Base-by-base conservation (phyloP, 1,140 invertebrate species). In the Charaxes varanes region DNA sequence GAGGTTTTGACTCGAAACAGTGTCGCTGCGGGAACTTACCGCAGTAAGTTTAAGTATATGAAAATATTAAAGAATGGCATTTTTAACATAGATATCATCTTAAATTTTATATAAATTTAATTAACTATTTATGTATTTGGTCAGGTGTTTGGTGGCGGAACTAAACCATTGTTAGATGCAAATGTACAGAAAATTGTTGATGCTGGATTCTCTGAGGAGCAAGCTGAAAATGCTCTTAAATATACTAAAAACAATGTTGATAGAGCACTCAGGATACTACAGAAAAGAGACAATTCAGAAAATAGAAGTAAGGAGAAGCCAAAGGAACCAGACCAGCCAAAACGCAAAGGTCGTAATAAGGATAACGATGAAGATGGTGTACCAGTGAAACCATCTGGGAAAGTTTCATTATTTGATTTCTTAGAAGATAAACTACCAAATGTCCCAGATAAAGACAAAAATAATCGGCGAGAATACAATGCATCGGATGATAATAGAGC, bases 351-450 rank as follows among this genome's bases (percentile, higher is more conserved):
- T 14, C 76, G 88, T 13, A 74, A 77, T 31, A 81, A 73, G 43
- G 84, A 86, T 4, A 48, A 46, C 30, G 91, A 89, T 59, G 87
- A 90, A 55, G 86, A 86, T 37, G 87, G 86, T 36, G 86, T 87
- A 27, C 85, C 86, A 2, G 77, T 87, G 11, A 95, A 94, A 76
- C 93, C 94, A 2, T 92, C 92, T 36, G 93, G 91, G 10, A 94
- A 92, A 70, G 90, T 94, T 1, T 95, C 93, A 0, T 76, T 96
- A 1, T 96, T 96, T 83, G 93, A 94, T 73, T 97, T 95, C 66
- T 84, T 96, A 2, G 93, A 94, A 67, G 90, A 93, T 53, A 94
- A 94, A 84, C 81, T 96, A 12, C 91, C 91, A 27, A 83, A 88
- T 41, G 86, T 89, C 13, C 68, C 78, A 41, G 82, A 85, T 34